Base-by-base conservation (phyloP, 2,797 vertebrate species). In the Adrianichthys oophorus region DNA sequence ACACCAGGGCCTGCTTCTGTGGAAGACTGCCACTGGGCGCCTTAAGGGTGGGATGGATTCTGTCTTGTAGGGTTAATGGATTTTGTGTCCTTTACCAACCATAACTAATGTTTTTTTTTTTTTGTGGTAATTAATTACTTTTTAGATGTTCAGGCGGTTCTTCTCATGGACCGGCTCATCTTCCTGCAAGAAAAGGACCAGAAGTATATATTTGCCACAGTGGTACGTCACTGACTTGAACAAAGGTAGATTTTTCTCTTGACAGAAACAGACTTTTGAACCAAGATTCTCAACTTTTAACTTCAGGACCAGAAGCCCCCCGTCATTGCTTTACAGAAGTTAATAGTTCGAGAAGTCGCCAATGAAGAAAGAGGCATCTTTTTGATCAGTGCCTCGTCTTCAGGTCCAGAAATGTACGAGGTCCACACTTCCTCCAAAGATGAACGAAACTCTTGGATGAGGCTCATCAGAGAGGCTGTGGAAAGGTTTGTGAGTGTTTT, bases 131-230 rank as follows among this genome's bases (percentile, higher is more conserved):
- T 37, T 29, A 6, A 29, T 29, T 29, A 29, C 26, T 29, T 29
- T 29, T 37, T 37, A 99, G 97, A 98, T 59, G 92, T 92, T 42
- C 84, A 96, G 87, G 96, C 95, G 0, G 89, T 99, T 0, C 94
- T 99, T 72, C 91, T 99, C 65, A 93, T 89, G 41, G 96, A 99
- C 68, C 73, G 92, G 1, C 90, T 99, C 65, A 88, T 99, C 50
- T 94, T 99, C 82, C 90, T 99, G 52, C 96, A 98, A 87, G 97
- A 99, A 74, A 99, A 99, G 83, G 97, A 99, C 82, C 97, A 99
- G 89, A 99, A 96, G 76, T 98, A 94, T 58, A 79, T 95, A 12
- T 98, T 99, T 82, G 96, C 96, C 59, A 83, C 95, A 48, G 95
- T 99, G 88, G 97, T 99, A 90, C 67, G 94, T 74, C 24, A 15